Evolutionary conservation across 1,140 invertebrate species (phyloP).

Genomic region (Drosophila parvula): DNA sequence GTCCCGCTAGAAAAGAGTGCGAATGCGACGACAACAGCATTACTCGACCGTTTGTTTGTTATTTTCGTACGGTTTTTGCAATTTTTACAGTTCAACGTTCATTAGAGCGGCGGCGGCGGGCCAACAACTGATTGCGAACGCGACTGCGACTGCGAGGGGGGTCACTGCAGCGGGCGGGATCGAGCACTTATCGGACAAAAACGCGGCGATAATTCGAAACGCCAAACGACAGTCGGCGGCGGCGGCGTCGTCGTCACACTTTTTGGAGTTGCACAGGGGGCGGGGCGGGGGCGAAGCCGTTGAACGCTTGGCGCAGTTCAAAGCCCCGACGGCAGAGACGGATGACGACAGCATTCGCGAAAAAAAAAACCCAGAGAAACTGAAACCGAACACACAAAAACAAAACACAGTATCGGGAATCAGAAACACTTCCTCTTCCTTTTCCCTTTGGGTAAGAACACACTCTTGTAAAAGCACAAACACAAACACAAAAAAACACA

Average conservation of each 20-base stretch:
- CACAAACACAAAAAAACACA: neutral
- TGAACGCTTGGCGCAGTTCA: conserved; percentile 62
- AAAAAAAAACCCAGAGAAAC: conserved; percentile 34
- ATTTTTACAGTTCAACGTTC: conserved; percentile 72
- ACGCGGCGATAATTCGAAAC: conserved; percentile 49
- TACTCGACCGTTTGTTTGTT: conserved; percentile 37
- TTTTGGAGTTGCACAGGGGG: conserved; percentile 47
- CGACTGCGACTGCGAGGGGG: neutral
- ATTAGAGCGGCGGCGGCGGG: conserved; percentile 56
- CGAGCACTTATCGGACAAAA: conserved; percentile 50
- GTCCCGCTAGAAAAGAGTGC: conserved; percentile 32
- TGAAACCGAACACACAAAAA: conserved; percentile 6
- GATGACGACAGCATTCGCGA: conserved; percentile 26
- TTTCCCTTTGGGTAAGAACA: neutral
- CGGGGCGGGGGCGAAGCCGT: conserved; percentile 28
- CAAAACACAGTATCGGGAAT: conserved; percentile 4
- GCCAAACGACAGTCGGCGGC: conserved; percentile 9
- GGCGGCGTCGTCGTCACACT: conserved; percentile 16
- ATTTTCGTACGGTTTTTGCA: conserved; percentile 56
- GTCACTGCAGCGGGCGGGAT: conserved; percentile 6
- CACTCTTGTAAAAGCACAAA: conserved; percentile 5
- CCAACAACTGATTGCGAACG: conserved; percentile 62
- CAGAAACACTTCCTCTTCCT: conserved; percentile 17
- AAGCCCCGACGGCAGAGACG: conserved; percentile 41
- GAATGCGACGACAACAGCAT: neutral